A percentile compares a stretch with the other conserved stretches of the same genome.
Evolutionary conservation across 92 coral and sea anemone genomes (phyloP).

Genomic region (Parazoanthus darwini): DNA sequence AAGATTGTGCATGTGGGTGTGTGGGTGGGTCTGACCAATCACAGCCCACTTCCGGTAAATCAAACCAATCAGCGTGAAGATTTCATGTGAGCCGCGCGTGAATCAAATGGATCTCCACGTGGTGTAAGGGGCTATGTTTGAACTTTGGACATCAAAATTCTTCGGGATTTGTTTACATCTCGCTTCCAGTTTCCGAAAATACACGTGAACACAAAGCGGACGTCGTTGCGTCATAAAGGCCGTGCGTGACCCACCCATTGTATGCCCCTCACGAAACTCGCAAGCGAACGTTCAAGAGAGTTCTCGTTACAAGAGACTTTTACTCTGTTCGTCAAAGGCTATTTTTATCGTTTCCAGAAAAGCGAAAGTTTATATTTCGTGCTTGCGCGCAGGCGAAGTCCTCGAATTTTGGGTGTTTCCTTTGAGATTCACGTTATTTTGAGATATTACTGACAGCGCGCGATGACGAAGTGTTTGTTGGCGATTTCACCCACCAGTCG

Average conservation of each 20-base stretch:
- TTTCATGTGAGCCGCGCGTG: constrained; percentile 98
- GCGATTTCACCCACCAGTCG: not conserved
- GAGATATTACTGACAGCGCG: not conserved
- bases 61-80: constrained; percentile 80
- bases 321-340: not conserved
- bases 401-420: constrained; percentile 2
- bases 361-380: not conserved
- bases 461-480: constrained; percentile 32
- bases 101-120: constrained; percentile 80
- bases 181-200: constrained; percentile 47
- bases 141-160: constrained; percentile 71
- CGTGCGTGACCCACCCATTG: constrained; percentile 37
- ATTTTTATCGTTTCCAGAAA: not conserved
- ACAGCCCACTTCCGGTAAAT: constrained; percentile 45
- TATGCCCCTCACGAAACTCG: constrained; percentile 3
- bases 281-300: constrained; percentile 12
- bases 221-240: constrained; percentile 31
- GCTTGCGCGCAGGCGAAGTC: not conserved
- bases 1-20: constrained; percentile 74
- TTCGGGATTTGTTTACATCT: constrained; percentile 65
- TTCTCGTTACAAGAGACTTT: not conserved
- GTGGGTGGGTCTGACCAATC: constrained; percentile 94
- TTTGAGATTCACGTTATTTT: not conserved
- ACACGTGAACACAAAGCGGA: constrained; percentile 43
- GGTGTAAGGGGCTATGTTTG: constrained; percentile 64